Evolutionary conservation across 2,113 vertebrate species (phyloP), one percentile per base, ranked within the genome.

Genomic region (Alethe diademata): DNA sequence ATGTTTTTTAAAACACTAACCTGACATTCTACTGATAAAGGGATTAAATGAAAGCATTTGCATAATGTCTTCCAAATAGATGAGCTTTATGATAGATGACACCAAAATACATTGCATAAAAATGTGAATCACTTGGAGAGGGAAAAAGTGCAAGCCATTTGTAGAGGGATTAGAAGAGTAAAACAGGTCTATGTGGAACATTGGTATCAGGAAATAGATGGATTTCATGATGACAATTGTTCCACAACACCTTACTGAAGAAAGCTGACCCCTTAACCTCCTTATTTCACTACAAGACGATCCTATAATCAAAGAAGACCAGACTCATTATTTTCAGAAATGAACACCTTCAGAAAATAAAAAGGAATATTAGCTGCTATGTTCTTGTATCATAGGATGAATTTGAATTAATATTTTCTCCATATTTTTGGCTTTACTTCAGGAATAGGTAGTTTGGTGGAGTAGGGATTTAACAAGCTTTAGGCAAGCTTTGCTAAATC

Each of bases 401-500:
- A 84, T 89, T 62, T 78, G 81, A 86, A 94, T 83, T 75, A 84
- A 80, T 74, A 29, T 84, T 88, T 93, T 40, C 87, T 92, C 62
- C 90, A 71, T 92, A 65, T 72, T 92, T 88, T 84, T 94, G 75
- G 90, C 67, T 90, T 92, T 78, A 65, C 67, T 87, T 95, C 82
- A 95, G 93, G 93, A 96, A 93, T 88, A 50, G 12, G 17, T 60
- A 29, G 50, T 80, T 96, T 90, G 66, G 72, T 72, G 90, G 66
- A 86, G 47, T 84, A 40, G 17, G 53, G 45, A 91, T 70, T 96
- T 91, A 74, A 82, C 54, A 91, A 95, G 91, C 84, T 95, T 92
- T 95, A 92, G 93, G 83, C 70, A 82, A 92, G 92, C 78, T 96
- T 88, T 95, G 67, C 90, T 96, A 94, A 96, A 96, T 96, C 74